These are phyloP conservation scores for Anseranas semipalmata DNA, from an alignment of 2,113 vertebrate genomes.

Conservation along the genomic window DNA sequence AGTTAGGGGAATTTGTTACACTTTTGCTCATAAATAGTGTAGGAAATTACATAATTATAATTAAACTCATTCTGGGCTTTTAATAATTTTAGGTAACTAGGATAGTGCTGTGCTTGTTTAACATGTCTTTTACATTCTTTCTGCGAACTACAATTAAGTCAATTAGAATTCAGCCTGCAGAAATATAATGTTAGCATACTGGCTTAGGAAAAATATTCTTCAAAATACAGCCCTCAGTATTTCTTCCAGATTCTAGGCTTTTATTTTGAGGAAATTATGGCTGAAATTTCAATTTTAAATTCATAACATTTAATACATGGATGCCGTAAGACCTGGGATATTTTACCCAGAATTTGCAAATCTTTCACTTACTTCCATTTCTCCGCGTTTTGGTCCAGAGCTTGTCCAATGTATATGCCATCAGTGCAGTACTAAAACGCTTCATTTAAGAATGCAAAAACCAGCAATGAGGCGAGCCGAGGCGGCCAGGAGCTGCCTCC, in stretches of 20 bases:
- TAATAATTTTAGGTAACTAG: neutral
- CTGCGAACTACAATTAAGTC: neutral
- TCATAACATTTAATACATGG: neutral
- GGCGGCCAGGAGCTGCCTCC: neutral
- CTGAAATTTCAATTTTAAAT: neutral
- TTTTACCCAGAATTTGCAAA: neutral
- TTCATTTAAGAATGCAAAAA: too few species aligned
- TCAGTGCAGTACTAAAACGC: too few species aligned
- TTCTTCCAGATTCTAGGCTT: neutral
- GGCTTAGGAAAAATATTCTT: neutral
- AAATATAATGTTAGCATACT: neutral
- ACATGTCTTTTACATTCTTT: neutral
- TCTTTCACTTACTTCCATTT: neutral
- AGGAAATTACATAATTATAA: neutral
- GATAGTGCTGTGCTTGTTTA: neutral
- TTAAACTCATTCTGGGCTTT: neutral
- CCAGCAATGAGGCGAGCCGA: too few species aligned
- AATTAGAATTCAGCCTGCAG: neutral
- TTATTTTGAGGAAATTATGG: accelerated
- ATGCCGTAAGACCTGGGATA: neutral
- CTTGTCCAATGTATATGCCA: neutral
- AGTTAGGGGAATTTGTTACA: neutral
- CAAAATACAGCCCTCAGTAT: neutral
- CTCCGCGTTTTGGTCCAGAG: neutral
- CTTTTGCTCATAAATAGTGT: neutral